Base-by-base conservation (phyloP, 1,140 invertebrate species). In the Pseudomyrmex pallidus region DNA sequence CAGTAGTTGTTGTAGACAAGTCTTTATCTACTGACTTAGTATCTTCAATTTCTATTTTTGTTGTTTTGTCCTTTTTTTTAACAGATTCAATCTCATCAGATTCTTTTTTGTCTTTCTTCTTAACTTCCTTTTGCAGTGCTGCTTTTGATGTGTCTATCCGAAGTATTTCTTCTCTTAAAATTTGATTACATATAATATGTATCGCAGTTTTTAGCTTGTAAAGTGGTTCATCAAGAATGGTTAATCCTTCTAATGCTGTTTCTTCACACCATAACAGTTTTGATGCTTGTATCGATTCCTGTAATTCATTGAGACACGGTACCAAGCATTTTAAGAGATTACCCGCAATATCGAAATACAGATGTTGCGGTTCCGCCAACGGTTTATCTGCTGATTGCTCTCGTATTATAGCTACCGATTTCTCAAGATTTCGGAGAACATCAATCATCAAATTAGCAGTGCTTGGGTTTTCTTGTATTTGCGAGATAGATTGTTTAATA, bases 351-450 rank as follows among this genome's bases (percentile, higher is more conserved):
- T 83, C 22, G 0, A 9, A 63, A 50, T 25, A 3, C 25, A 25
- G 25, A 25, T 88, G 20, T 1, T 20, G 22, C 2, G 73, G 2
- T 46, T 83, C 86, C 8, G 67, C 15, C 8, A 50, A 0, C 1
- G 87, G 77, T 64, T 87, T 87, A 61, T 87, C 86, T 17, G 73
- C 76, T 3, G 84, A 62, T 44, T 89, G 86, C 0, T 89, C 52
- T 50, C 13, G 22, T 13, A 89, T n/a, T 22, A 74, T 0, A 20
- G 4, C 46, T 15, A 85, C 59, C 1, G 87, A 77, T 17, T 70
- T 74, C 0, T 61, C 67, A 2, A 89, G 25, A 8, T 17, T 70
- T 2, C 44, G 46, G 1, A 89, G 46, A 5, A 74, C 62, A n/a
- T 0, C 35, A 10, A 74, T 22, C 13, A 59, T 57, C 2, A 1